A percentile compares a stretch with the other conserved stretches of the same genome.
Conservation (phyloP, 2,888 invertebrate species). For the Noctua janthe region DNA sequence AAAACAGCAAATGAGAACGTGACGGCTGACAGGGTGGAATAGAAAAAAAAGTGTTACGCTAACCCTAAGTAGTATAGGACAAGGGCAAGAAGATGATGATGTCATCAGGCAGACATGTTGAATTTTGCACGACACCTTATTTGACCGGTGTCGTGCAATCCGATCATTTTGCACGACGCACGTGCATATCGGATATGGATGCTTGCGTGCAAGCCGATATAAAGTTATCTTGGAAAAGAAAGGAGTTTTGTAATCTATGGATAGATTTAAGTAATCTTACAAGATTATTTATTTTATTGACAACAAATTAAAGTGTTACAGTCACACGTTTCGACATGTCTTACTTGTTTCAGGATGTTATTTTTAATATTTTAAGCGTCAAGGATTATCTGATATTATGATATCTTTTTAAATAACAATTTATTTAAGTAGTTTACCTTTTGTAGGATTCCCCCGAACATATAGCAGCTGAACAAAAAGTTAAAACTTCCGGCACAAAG, state of each 20-base stretch:
- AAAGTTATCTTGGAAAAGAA: conserved; percentile 36
- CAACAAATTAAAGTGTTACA: not conserved
- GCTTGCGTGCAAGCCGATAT: conserved; percentile 14
- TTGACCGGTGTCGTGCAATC: not conserved
- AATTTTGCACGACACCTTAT: not conserved
- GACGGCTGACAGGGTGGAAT: not conserved
- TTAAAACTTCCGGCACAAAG: too few species aligned
- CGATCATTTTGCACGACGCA: not conserved
- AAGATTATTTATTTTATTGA: conserved; percentile 25
- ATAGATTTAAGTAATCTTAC: conserved; percentile 7
- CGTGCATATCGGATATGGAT: not conserved
- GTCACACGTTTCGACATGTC: not conserved
- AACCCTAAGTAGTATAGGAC: not conserved
- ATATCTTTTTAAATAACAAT: not conserved
- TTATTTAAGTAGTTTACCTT: not conserved
- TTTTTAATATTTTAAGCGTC: not conserved
- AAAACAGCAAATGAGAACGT: not conserved
- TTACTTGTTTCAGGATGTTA: not conserved
- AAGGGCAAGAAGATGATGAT: too few species aligned
- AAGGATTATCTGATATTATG: not conserved
- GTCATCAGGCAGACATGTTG: not conserved
- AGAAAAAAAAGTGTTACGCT: not conserved
- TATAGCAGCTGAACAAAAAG: not conserved
- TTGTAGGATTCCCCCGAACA: not conserved
- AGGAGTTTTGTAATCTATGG: conserved; percentile 17